These are phyloP conservation scores for Physella acuta DNA, from an alignment of 1,140 invertebrate species.

Conservation along the genomic window DNA sequence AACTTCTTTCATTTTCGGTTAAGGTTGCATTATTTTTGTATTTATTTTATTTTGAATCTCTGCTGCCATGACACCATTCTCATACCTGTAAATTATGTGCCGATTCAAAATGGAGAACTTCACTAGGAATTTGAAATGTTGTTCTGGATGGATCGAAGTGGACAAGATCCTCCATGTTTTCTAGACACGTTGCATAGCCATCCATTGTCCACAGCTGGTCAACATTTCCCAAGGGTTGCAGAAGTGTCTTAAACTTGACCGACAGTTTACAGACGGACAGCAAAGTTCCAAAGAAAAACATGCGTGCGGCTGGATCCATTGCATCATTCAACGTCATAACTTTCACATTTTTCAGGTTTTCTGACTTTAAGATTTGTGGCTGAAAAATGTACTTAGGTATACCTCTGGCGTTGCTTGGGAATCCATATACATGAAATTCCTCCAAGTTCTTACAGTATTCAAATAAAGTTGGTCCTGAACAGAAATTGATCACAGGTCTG, in stretches of 20 bases:
- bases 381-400: conserved; percentile 31
- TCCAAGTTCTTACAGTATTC: conserved; percentile 41
- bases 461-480: conserved; percentile 33
- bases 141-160: conserved; percentile 45
- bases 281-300: conserved; percentile 49
- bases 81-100: conserved; percentile 31
- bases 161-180: conserved; percentile 37
- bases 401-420: conserved; percentile 28
- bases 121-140: conserved; percentile 35
- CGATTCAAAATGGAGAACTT: conserved; percentile 28
- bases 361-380: conserved; percentile 37
- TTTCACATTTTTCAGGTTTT: conserved; percentile 42
- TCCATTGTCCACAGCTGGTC: conserved; percentile 34
- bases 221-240: conserved; percentile 43
- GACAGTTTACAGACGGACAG: conserved; percentile 45
- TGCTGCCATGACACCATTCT: too few species aligned
- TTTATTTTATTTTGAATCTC: too few species aligned
- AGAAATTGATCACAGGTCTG: conserved; percentile 30
- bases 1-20: too few species aligned
- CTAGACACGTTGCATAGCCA: conserved; percentile 35
- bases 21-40: too few species aligned
- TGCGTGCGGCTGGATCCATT: conserved; percentile 45
- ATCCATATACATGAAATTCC: conserved; percentile 39
- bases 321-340: conserved; percentile 47
- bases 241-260: conserved; percentile 40